Evolutionary conservation across 1,140 invertebrate species (phyloP).

Genomic region (Tetramorium alpestre): DNA sequence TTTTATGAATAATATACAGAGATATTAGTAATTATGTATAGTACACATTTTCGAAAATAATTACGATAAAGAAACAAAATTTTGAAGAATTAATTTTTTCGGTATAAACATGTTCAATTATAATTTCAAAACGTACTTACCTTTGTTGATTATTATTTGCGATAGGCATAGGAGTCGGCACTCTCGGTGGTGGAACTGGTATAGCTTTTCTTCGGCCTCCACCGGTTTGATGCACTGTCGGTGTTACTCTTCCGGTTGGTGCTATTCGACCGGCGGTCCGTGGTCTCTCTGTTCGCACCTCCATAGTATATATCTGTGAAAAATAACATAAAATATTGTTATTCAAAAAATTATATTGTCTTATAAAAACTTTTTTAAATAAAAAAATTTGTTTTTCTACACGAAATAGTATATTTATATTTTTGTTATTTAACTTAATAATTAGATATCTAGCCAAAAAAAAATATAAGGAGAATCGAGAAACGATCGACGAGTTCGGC

Average conservation of each 20-base stretch:
- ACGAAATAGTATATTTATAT: neutral
- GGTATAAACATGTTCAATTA: neutral
- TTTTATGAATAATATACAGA: neutral
- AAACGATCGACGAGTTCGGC: constrained; percentile 22
- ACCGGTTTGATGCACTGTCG: constrained; percentile 81
- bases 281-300: constrained; percentile 81
- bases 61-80: neutral
- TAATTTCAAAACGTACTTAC: constrained; percentile 69
- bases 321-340: constrained; percentile 24
- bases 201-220: constrained; percentile 83
- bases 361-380: neutral
- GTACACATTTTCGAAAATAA: neutral
- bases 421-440: constrained; percentile 6
- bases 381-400: neutral
- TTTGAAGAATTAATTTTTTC: neutral
- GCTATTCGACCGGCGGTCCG: constrained; percentile 82
- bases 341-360: neutral
- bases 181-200: constrained; percentile 83
- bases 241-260: constrained; percentile 81
- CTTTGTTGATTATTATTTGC: constrained; percentile 82
- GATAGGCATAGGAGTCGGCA: constrained; percentile 84
- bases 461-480: neutral
- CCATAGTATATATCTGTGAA: constrained; percentile 79
- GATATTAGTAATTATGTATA: neutral
- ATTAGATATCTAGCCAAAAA: neutral